Conservation (phyloP, 2,113 vertebrate genomes). For the Platichthys stellatus region DNA sequence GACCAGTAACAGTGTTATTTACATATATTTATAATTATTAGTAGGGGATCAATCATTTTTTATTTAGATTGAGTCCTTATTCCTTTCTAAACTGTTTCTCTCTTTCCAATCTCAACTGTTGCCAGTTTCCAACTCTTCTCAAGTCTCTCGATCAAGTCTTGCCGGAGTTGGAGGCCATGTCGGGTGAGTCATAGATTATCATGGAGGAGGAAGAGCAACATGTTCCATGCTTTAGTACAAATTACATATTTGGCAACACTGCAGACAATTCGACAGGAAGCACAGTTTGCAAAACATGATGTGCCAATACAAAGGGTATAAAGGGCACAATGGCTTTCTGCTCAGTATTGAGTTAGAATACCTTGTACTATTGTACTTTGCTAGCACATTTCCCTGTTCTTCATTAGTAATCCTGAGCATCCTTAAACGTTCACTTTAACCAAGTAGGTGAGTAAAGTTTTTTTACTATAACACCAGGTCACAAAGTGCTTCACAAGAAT, state of each 20-base stretch:
- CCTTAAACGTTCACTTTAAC: slow-evolving; percentile 5
- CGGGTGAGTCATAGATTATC: neutral
- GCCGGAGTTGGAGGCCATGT: neutral
- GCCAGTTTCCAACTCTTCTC: neutral
- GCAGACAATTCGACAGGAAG: neutral
- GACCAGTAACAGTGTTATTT: too few species aligned
- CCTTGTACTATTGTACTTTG: too few species aligned
- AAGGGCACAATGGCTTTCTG: too few species aligned
- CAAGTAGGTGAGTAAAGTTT: too few species aligned
- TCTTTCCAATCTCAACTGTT: neutral
- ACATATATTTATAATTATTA: too few species aligned
- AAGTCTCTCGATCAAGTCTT: neutral
- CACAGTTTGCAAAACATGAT: neutral
- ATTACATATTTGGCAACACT: neutral
- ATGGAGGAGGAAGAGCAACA: neutral
- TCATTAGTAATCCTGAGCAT: too few species aligned
- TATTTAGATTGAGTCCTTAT: neutral
- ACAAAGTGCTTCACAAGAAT: neutral
- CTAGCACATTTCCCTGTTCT: too few species aligned
- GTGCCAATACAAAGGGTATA: too few species aligned
- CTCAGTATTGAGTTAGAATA: too few species aligned
- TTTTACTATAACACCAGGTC: too few species aligned
- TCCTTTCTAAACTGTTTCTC: neutral
- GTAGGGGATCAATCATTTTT: neutral
- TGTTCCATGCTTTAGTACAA: neutral